Conservation (phyloP, 2,888 invertebrate species). For the Heliconius charithonia region DNA sequence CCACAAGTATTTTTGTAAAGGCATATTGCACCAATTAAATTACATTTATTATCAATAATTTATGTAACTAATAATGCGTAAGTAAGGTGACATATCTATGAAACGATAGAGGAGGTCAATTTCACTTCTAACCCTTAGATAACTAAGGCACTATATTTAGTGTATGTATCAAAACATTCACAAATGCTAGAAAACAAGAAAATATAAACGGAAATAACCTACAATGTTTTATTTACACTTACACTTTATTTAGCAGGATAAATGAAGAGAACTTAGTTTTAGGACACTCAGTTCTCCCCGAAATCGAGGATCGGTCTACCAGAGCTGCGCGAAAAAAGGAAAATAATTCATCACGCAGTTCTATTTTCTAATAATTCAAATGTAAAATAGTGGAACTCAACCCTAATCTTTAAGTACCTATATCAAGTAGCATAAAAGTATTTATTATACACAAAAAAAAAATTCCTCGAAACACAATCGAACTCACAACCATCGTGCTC, state of each 20-base stretch:
- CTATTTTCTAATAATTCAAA: too few species aligned
- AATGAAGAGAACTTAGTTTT: neutral
- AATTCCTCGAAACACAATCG: neutral
- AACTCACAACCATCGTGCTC: neutral
- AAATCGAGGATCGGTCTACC: neutral
- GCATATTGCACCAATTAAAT: neutral
- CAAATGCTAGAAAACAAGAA: neutral
- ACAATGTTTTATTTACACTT: neutral
- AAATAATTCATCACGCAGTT: too few species aligned
- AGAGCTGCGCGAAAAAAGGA: too few species aligned
- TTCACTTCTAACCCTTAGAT: constrained; percentile 9
- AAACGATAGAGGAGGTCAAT: constrained; percentile 22
- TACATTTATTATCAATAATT: neutral
- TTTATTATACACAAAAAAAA: fast-evolving
- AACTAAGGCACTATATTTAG: neutral
- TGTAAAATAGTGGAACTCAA: neutral
- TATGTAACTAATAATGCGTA: constrained; percentile 17
- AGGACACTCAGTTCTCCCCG: neutral
- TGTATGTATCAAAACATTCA: neutral
- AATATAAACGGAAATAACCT: neutral
- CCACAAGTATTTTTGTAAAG: too few species aligned
- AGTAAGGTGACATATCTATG: constrained; percentile 18
- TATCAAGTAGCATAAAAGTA: neutral
- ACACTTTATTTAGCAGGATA: too few species aligned
- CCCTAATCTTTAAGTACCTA: neutral